Evolutionary conservation across 2,888 invertebrate genomes (phyloP), one percentile per base, ranked within the genome.

Genomic region (Hydropsyche betteni): DNA sequence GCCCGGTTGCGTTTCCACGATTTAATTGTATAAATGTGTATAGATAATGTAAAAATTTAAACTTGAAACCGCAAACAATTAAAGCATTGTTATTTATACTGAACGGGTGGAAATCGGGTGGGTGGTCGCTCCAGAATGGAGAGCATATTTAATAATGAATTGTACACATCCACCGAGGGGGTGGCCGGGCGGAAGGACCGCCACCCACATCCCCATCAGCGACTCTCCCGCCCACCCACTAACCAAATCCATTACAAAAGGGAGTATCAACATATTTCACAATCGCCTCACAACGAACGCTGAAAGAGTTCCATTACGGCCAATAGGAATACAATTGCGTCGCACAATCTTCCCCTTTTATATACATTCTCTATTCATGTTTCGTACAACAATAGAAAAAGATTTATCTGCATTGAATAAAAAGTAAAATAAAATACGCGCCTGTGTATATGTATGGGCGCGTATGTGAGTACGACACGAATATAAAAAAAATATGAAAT

Each of bases 371-470:
- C 79, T 78, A 79, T 79, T 79, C 79, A 79, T 76, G 79, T 79
- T 79, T 76, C 76, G 75, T 78, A 77, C 76, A 79, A 79, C 79
- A 79, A 79, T 79, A 75, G 79, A 69, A 76, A 79, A 79, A 79
- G 79, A 79, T 79, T 79, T 79, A 79, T 79, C 79, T 79, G 79
- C 76, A 79, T 79, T 79, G 77, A 79, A 78, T 79, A 78, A 76
- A 79, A 79, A 79, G 78, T 78, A 76, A 74, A 76, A 78, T 75
- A 76, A 58, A 74, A 69, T 64, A 34, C 36, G 64, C 36, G 36
- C 36, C 6, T 10, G 64, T 36, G 55, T 14, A 55, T 55, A 16
- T n/a, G 55, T 14, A n/a, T 14, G 55, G 6, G 34, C 36, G 10
- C 36, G 34, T 36, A 36, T 64, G 16, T 55, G 12, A 14, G 16